A percentile compares a stretch with the other conserved stretches of the same genome.
Conservation (phyloP, 1,140 invertebrate species). For the Proctacanthus coquilletti region DNA sequence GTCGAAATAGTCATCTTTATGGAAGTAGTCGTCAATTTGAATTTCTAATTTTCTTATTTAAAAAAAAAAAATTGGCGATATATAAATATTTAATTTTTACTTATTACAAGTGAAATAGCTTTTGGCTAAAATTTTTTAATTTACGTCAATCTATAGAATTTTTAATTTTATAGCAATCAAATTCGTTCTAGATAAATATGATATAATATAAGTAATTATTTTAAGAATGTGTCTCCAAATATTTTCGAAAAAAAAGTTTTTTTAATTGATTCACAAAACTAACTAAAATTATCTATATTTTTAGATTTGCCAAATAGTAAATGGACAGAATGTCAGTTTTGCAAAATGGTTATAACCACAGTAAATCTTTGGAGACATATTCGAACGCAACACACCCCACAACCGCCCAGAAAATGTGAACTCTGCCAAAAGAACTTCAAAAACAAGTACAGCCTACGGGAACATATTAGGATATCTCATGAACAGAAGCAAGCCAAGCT, state of each 20-base stretch:
- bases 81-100: too few species aligned
- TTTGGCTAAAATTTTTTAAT: too few species aligned
- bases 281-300: conserved; percentile 24
- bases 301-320: conserved; percentile 32
- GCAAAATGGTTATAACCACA: conserved; percentile 31
- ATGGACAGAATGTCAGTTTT: conserved; percentile 32
- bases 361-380: conserved; percentile 33
- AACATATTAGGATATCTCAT: conserved; percentile 29
- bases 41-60: too few species aligned
- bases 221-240: conserved; percentile 28
- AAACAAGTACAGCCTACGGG: conserved; percentile 28
- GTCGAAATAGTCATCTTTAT: too few species aligned
- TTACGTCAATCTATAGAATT: too few species aligned
- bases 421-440: conserved; percentile 31
- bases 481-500: conserved; percentile 21
- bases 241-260: conserved; percentile 1
- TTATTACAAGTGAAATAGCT: too few species aligned
- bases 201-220: too few species aligned
- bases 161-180: too few species aligned
- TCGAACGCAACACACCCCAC: conserved; percentile 30
- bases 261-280: conserved; percentile 5
- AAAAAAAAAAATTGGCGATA: too few species aligned
- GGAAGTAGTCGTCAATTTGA: too few species aligned
- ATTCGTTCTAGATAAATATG: too few species aligned
- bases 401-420: conserved; percentile 29